phyloP scores from a whole-genome alignment of 2,113 vertebrate genomes.

The Parus major region DNA sequence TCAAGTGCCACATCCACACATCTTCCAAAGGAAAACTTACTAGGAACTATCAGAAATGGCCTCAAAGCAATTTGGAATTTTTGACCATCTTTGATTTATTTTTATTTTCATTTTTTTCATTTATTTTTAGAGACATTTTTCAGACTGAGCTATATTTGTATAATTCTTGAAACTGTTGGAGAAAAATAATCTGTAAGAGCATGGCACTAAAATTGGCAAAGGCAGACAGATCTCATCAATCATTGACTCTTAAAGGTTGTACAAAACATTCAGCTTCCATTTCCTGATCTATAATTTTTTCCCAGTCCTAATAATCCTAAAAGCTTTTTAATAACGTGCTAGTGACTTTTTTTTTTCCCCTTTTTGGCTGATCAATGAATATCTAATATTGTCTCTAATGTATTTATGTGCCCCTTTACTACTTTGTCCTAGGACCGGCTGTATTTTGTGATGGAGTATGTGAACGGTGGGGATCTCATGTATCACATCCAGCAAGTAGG shows the following conservation, averaged over 20 bases:
- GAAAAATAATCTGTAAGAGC: background rate
- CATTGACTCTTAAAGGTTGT: background rate
- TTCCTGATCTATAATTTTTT: background rate
- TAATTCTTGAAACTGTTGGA: background rate
- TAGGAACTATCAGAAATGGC: background rate
- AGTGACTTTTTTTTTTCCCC: background rate
- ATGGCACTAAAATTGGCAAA: background rate
- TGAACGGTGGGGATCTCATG: constrained; percentile 98
- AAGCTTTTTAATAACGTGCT: background rate
- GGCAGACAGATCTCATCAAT: background rate
- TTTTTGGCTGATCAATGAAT: background rate
- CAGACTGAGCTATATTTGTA: background rate
- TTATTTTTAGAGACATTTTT: background rate
- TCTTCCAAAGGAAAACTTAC: background rate
- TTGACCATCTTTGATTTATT: background rate
- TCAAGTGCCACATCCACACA: background rate
- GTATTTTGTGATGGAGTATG: constrained; percentile 99
- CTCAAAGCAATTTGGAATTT: background rate
- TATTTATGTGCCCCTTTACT: background rate
- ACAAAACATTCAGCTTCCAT: background rate
- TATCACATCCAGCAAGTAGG: constrained; percentile 98
- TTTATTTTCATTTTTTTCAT: background rate
- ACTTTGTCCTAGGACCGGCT: constrained; percentile 86
- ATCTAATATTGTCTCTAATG: background rate
- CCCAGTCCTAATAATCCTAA: constrained; percentile 4